Evolutionary conservation across 2,113 vertebrate genomes (phyloP).

Genomic region (Otocyon megalotis): DNA sequence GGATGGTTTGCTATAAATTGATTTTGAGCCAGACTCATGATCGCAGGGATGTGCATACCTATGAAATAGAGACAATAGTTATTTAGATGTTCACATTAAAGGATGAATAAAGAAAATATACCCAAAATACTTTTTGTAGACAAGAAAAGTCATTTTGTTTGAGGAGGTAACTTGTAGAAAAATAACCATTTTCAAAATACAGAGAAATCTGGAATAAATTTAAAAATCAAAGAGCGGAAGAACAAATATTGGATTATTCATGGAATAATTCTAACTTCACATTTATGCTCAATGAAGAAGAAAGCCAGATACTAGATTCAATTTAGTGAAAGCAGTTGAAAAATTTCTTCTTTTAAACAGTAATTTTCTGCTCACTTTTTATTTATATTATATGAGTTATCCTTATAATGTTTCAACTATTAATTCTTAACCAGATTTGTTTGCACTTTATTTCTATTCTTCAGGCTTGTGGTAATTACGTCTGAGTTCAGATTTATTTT

Average conservation of each 20-base stretch:
- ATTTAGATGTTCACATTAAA: conserved; percentile 9
- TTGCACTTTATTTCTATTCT: conserved; percentile 8
- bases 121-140: background rate
- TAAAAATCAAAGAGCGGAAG: conserved; percentile 28
- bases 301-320: conserved; percentile 62
- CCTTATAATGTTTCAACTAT: conserved; percentile 31
- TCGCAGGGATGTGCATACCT: conserved; percentile 77
- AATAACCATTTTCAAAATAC: conserved; percentile 50
- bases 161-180: conserved; percentile 1
- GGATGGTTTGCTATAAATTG: conserved; percentile 84
- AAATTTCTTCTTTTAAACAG: conserved; percentile 57
- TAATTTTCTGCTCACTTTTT: conserved; percentile 52
- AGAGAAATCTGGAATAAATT: conserved; percentile 51
- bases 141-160: background rate
- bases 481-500: conserved; percentile 8
- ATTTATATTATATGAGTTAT: conserved; percentile 51
- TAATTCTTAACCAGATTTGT: conserved; percentile 9
- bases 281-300: conserved; percentile 57
- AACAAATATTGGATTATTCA: conserved; percentile 56
- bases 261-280: conserved; percentile 35
- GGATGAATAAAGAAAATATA: conserved; percentile 16
- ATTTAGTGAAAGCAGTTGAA: conserved; percentile 58
- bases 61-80: conserved; percentile 21
- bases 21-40: conserved; percentile 84
- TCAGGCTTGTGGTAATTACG: background rate